These are phyloP conservation scores for Latrodectus elegans DNA, from an alignment of 2,888 invertebrate species.

Conservation along the genomic window DNA sequence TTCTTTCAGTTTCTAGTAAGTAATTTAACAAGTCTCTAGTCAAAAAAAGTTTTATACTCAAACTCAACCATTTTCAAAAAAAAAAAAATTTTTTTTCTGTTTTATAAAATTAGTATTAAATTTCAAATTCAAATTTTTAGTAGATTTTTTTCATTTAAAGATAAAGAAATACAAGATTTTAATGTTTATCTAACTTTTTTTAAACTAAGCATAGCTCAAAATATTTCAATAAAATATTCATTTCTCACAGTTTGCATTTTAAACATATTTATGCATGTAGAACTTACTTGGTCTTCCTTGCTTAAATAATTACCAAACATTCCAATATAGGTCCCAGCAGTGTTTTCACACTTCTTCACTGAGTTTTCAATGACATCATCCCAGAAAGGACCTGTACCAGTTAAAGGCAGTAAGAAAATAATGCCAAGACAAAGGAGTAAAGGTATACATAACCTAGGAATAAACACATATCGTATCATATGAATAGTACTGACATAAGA, in stretches of 20 bases:
- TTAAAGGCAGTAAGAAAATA: constrained; percentile 31
- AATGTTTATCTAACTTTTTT: too few species aligned
- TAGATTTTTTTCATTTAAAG: not conserved
- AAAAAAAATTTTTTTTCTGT: too few species aligned
- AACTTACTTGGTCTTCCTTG: constrained; percentile 42
- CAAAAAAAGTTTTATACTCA: too few species aligned
- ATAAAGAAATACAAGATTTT: too few species aligned
- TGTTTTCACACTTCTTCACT: constrained; percentile 5
- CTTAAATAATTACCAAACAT: constrained; percentile 57
- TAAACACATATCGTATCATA: not conserved
- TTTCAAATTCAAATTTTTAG: too few species aligned
- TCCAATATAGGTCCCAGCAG: constrained; percentile 20
- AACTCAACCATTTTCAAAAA: too few species aligned
- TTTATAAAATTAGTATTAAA: too few species aligned
- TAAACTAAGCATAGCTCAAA: not conserved
- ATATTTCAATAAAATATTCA: not conserved
- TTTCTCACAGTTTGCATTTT: too few species aligned
- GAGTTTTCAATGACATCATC: constrained; percentile 28
- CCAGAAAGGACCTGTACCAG: constrained; percentile 59
- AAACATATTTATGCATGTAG: too few species aligned
- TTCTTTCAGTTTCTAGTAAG: too few species aligned
- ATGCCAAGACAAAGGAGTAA: constrained; percentile 39
- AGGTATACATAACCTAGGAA: constrained; percentile 46
- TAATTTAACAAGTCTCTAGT: too few species aligned
- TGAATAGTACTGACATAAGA: not conserved